Evolutionary conservation across 2,797 vertebrate species (phyloP).

Genomic region (Poeciliopsis gracilis): DNA sequence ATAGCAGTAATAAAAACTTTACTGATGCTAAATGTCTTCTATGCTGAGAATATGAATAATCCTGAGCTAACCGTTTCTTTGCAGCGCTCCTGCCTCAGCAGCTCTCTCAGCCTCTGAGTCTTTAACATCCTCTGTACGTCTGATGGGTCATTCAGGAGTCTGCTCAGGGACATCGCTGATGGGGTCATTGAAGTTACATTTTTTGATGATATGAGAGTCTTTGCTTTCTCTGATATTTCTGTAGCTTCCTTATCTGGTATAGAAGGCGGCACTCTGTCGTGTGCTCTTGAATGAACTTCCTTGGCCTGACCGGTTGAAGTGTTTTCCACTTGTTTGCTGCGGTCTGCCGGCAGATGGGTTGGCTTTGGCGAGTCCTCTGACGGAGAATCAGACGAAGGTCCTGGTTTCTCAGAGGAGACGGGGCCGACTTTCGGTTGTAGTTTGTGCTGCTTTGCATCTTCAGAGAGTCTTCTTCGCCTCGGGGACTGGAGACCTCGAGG

Average conservation of each 20-base stretch:
- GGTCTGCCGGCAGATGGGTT: neutral
- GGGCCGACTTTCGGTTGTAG: slow-evolving; percentile 62
- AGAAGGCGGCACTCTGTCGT: slow-evolving; percentile 48
- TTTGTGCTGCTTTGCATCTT: slow-evolving; percentile 53
- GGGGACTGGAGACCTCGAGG: slow-evolving; percentile 68
- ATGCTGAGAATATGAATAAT: neutral
- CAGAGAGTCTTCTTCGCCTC: slow-evolving; percentile 47
- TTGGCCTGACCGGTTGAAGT: slow-evolving; percentile 29
- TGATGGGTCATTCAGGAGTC: slow-evolving; percentile 79
- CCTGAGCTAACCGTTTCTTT: slow-evolving; percentile 86
- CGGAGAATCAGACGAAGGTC: neutral
- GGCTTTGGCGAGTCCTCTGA: slow-evolving; percentile 15
- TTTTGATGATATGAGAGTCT: slow-evolving; percentile 60
- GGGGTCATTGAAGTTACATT: slow-evolving; percentile 19
- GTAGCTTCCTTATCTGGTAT: slow-evolving; percentile 57
- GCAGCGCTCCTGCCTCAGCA: slow-evolving; percentile 88
- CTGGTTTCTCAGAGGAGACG: slow-evolving; percentile 3
- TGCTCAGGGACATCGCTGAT: slow-evolving; percentile 52
- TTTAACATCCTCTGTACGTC: slow-evolving; percentile 89
- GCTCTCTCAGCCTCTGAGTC: slow-evolving; percentile 88
- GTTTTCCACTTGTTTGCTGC: slow-evolving; percentile 23
- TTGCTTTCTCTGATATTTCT: slow-evolving; percentile 71
- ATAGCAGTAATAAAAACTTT: neutral
- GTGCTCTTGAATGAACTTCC: slow-evolving; percentile 44
- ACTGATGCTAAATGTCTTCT: neutral